A percentile compares a stretch with the other conserved stretches of the same genome.
Evolutionary conservation across 1,140 invertebrate genomes (phyloP).

Genomic region (Lasioglossum baleicum): DNA sequence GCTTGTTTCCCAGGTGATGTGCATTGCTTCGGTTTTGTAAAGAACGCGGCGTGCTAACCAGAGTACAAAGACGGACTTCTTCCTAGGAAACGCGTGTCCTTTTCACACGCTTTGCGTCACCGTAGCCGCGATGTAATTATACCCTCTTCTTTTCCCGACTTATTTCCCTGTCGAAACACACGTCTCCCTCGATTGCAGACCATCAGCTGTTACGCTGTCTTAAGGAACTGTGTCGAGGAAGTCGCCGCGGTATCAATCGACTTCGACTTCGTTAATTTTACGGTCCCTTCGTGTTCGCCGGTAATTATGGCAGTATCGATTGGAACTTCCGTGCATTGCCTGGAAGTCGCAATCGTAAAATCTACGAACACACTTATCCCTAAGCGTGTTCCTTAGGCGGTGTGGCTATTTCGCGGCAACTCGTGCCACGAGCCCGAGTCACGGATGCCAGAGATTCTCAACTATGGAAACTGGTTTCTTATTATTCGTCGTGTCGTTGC

Average conservation of each 20-base stretch:
- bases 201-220: background rate
- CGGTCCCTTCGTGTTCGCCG: background rate
- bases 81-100: conserved; percentile 6
- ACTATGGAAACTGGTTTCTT: background rate
- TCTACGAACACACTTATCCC: conserved; percentile 21
- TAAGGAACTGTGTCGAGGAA: no score
- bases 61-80: conserved; percentile 22
- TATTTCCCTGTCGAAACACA: background rate
- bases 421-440: conserved; percentile 18
- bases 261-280: background rate
- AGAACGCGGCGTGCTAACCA: conserved; percentile 32
- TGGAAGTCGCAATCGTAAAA: conserved; percentile 26
- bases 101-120: conserved; percentile 5
- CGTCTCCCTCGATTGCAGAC: background rate
- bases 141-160: background rate
- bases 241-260: background rate
- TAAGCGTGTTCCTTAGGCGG: conserved; percentile 11
- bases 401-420: conserved; percentile 26
- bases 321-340: conserved; percentile 24
- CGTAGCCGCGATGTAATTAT: background rate
- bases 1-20: conserved; percentile 29
- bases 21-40: conserved; percentile 4
- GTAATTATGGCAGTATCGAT: conserved; percentile 35
- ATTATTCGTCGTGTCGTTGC: background rate
- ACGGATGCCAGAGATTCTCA: conserved; percentile 35